Conservation (phyloP, 2,797 vertebrate genomes). For the Protonibea diacanthus region DNA sequence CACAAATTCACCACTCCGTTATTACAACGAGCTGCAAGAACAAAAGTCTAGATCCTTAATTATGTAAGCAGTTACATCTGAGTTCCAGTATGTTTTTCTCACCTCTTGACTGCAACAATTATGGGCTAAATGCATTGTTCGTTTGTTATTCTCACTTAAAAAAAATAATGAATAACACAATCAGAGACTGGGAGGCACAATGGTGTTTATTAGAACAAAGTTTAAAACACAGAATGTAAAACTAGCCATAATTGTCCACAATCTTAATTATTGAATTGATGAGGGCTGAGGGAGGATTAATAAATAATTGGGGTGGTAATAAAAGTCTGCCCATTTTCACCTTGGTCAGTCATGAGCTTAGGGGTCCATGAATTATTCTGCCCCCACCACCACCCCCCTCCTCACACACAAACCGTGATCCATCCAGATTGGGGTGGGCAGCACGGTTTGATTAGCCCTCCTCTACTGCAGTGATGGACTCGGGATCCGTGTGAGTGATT, state of each 20-base stretch:
- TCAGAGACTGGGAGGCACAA: constrained; percentile 25
- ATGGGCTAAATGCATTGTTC: constrained; percentile 26
- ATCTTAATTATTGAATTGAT: constrained; percentile 56
- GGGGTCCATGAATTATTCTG: constrained; percentile 66
- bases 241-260: constrained; percentile 19
- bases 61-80: constrained; percentile 18
- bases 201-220: constrained; percentile 33
- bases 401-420: constrained; percentile 25
- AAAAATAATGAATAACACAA: constrained; percentile 48
- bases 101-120: constrained; percentile 41
- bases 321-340: constrained; percentile 58
- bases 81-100: constrained; percentile 27
- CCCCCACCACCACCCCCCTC: background rate
- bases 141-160: constrained; percentile 35
- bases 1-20: background rate
- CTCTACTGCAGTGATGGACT: constrained; percentile 30
- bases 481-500: constrained; percentile 37
- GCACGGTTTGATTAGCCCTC: constrained; percentile 54
- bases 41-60: constrained; percentile 17
- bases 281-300: constrained; percentile 37
- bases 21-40: constrained; percentile 4
- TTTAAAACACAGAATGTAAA: constrained; percentile 47
- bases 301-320: constrained; percentile 54
- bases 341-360: constrained; percentile 50
- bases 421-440: constrained; percentile 52